Conservation (phyloP, 2,113 vertebrate species). For the Crocuta crocuta region DNA sequence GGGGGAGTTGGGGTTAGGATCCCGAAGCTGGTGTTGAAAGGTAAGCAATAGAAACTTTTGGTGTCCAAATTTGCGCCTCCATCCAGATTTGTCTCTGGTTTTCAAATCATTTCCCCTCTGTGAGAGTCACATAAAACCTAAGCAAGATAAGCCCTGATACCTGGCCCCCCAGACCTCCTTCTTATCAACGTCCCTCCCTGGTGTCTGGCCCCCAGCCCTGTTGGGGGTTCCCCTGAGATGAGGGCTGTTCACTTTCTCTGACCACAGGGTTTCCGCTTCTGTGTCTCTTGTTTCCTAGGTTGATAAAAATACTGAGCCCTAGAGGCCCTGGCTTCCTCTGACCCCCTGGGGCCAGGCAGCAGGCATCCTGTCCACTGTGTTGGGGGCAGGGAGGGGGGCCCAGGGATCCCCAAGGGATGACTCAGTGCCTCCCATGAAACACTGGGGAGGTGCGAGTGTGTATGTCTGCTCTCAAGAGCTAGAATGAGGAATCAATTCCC, state of each 20-base stretch:
- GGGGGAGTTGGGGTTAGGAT: not conserved
- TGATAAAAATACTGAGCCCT: slow-evolving; percentile 82
- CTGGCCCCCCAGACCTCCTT: not conserved
- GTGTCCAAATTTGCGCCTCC: not conserved
- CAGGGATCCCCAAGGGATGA: slow-evolving; percentile 68
- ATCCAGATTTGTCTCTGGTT: not conserved
- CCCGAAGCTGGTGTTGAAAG: not conserved
- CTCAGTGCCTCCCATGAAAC: slow-evolving; percentile 24
- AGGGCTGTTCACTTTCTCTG: slow-evolving; percentile 82
- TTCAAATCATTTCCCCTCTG: not conserved
- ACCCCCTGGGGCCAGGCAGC: slow-evolving; percentile 61
- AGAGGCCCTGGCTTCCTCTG: slow-evolving; percentile 81
- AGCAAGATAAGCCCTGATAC: not conserved
- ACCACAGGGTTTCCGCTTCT: slow-evolving; percentile 81
- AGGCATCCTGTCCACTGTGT: slow-evolving; percentile 72
- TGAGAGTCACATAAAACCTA: slow-evolving; percentile 5
- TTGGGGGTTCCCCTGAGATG: slow-evolving; percentile 80
- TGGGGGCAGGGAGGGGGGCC: not conserved
- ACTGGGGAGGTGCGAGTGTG: not conserved
- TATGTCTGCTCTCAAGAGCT: not conserved
- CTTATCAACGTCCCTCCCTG: not conserved
- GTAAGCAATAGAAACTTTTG: not conserved
- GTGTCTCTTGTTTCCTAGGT: slow-evolving; percentile 75
- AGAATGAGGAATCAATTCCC: not conserved
- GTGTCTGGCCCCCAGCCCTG: slow-evolving; percentile 71